Evolutionary conservation across 2,888 invertebrate species (phyloP).

Genomic region (Drosophila niveifrons): DNA sequence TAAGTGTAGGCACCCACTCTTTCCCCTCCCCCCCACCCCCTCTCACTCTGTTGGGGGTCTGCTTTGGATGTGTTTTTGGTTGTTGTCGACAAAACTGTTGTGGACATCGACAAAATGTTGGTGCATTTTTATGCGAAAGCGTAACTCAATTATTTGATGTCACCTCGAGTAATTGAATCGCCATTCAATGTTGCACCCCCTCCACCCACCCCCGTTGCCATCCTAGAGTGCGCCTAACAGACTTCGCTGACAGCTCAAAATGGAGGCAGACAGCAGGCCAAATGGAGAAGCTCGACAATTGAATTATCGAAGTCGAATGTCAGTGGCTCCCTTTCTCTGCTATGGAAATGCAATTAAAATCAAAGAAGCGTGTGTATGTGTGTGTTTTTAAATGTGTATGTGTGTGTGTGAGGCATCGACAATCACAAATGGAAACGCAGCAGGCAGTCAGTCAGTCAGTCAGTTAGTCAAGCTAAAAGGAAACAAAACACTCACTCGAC

Average conservation of each 20-base stretch:
- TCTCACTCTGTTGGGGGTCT: no score
- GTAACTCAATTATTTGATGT: conserved; percentile 70
- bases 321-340: conserved; percentile 27
- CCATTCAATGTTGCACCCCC: conserved; percentile 36
- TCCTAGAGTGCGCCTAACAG: conserved; percentile 26
- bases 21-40: no score
- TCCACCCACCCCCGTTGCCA: not conserved
- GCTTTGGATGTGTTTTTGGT: no score
- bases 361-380: conserved; percentile 3
- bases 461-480: conserved; percentile 18
- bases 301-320: conserved; percentile 70
- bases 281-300: conserved; percentile 55
- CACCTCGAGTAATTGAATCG: conserved; percentile 73
- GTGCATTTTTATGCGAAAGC: conserved; percentile 38
- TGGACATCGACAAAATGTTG: conserved; percentile 18
- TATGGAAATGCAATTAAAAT: conserved; percentile 64
- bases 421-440: conserved; percentile 33
- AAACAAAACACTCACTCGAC: conserved; percentile 30
- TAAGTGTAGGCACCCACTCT: not conserved
- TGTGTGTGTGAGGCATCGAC: conserved; percentile 16
- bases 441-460: conserved; percentile 1
- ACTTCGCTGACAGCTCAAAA: conserved; percentile 29
- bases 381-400: not conserved
- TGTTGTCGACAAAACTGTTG: not conserved
- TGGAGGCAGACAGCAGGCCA: conserved; percentile 15